Conservation (phyloP, 2,888 invertebrate genomes). For the Marronus borbonicus region DNA sequence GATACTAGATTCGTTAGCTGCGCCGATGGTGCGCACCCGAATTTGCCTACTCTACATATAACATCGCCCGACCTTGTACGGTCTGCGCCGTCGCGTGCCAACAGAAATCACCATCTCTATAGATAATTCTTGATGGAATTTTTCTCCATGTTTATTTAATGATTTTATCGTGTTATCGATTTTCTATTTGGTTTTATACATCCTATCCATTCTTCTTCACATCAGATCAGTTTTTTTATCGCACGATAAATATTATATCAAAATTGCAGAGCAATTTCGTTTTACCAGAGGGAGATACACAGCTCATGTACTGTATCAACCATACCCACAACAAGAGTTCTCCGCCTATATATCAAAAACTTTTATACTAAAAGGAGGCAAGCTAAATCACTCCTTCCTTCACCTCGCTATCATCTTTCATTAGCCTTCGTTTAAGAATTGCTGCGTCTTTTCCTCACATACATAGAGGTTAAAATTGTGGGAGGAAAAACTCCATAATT, state of each 20-base stretch:
- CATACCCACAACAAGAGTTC: not conserved
- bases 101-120: too few species aligned
- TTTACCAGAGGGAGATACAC: constrained; percentile 57
- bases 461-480: constrained; percentile 49
- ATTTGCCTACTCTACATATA: too few species aligned
- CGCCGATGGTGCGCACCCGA: too few species aligned
- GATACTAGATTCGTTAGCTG: too few species aligned
- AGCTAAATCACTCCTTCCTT: not conserved
- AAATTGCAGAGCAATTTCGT: constrained; percentile 64
- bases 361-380: not conserved
- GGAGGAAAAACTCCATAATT: constrained; percentile 47
- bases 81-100: too few species aligned
- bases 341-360: not conserved
- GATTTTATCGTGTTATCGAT: constrained; percentile 16
- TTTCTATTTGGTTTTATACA: not conserved
- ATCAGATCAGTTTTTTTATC: constrained; percentile 53
- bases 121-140: too few species aligned
- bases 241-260: constrained; percentile 63
- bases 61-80: too few species aligned
- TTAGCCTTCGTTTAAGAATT: not conserved
- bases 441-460: not conserved
- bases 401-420: constrained; percentile 3
- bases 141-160: too few species aligned
- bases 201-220: constrained; percentile 6
- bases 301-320: too few species aligned